Percentiles rank a stretch among this genome's conserved stretches.
Conservation (phyloP, 1,140 invertebrate genomes). For the Macrocentrus cingulum region DNA sequence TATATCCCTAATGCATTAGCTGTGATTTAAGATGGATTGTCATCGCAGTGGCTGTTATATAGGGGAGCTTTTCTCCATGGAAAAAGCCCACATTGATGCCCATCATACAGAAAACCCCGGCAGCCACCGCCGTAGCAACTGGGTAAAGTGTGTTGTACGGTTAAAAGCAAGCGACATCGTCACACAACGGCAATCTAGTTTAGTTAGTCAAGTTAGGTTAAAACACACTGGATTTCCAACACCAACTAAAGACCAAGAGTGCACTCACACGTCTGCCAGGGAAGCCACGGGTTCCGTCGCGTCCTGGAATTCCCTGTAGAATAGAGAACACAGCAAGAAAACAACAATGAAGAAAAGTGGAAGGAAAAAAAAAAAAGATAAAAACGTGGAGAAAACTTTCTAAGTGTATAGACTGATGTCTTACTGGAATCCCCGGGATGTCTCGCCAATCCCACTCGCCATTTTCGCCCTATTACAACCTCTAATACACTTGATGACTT, state of each 20-base stretch:
- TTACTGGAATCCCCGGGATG: constrained; percentile 55
- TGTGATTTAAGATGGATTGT: constrained; percentile 21
- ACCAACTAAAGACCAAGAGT: constrained; percentile 10
- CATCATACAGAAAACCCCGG: too few relatives aligned
- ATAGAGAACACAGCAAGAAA: constrained; percentile 30
- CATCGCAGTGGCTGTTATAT: neutral
- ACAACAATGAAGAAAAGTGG: constrained; percentile 14
- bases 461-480: constrained; percentile 44
- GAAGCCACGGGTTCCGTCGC: constrained; percentile 48
- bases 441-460: constrained; percentile 53
- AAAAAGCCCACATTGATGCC: too few relatives aligned
- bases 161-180: constrained; percentile 16
- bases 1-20: constrained; percentile 3
- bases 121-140: neutral
- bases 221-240: constrained; percentile 6
- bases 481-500: neutral
- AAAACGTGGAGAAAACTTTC: constrained; percentile 8
- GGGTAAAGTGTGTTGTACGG: constrained; percentile 19
- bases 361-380: constrained; percentile 20
- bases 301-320: constrained; percentile 53
- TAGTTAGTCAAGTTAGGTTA: constrained; percentile 21
- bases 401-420: constrained; percentile 32
- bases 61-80: too few relatives aligned
- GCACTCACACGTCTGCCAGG: constrained; percentile 49
- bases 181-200: constrained; percentile 19